Conservation (phyloP, 2,888 invertebrate genomes). For the Eupithecia subfuscata region DNA sequence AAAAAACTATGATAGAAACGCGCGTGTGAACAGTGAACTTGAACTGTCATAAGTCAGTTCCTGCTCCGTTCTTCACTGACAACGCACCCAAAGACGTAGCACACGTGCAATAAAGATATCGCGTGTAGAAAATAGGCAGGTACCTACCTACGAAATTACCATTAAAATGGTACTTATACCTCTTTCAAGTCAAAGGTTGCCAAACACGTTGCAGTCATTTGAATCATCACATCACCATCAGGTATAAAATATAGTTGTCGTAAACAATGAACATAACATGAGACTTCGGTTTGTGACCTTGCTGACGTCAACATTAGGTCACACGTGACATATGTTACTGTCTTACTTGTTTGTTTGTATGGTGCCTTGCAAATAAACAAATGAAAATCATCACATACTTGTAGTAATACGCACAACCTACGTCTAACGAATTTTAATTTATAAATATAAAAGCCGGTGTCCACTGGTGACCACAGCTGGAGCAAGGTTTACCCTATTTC, state of each 20-base stretch:
- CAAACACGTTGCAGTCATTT: background rate
- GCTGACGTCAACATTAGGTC: conserved; percentile 3
- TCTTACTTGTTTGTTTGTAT: background rate
- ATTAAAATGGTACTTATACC: background rate
- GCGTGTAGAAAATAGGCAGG: background rate
- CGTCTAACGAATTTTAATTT: no score
- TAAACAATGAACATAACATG: conserved; percentile 7
- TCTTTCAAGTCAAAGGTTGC: background rate
- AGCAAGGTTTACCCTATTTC: no score
- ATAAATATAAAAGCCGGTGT: no score
- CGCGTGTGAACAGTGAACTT: background rate
- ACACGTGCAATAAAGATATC: background rate
- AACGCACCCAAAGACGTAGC: background rate
- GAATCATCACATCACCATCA: background rate
- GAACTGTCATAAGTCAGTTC: background rate
- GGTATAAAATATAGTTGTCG: background rate
- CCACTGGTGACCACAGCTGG: no score
- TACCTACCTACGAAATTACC: background rate
- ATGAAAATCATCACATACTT: background rate
- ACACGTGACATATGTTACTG: background rate
- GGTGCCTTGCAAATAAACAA: background rate
- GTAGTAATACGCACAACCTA: no score
- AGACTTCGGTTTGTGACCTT: conserved; percentile 7
- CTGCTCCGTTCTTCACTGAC: background rate
- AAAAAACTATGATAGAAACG: background rate